Conservation (phyloP, 2,113 vertebrate species). For the Dinomys branickii region DNA sequence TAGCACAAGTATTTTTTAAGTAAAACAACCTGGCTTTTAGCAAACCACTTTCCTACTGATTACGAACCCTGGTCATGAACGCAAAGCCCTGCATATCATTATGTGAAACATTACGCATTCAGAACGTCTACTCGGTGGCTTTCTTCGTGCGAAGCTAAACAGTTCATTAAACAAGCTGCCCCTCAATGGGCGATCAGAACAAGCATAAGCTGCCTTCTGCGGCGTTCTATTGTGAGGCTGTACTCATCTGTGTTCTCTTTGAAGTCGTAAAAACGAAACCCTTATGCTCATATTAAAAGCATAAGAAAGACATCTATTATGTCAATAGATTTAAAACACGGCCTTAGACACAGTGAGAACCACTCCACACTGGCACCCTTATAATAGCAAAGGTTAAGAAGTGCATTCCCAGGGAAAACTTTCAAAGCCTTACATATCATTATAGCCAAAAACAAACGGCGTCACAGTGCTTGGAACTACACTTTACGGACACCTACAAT, state of each 20-base stretch:
- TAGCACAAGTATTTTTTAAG: slow-evolving; percentile 45
- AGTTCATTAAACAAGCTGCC: slow-evolving; percentile 76
- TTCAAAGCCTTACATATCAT: slow-evolving; percentile 87
- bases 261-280: slow-evolving; percentile 75
- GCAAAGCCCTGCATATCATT: slow-evolving; percentile 66
- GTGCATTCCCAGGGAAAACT: slow-evolving; percentile 75
- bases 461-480: slow-evolving; percentile 81
- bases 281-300: slow-evolving; percentile 74
- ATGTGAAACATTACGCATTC: slow-evolving; percentile 65
- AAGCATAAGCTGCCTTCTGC: slow-evolving; percentile 69
- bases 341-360: slow-evolving; percentile 70
- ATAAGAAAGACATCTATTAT: slow-evolving; percentile 74
- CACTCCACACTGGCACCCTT: slow-evolving; percentile 67
- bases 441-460: slow-evolving; percentile 83
- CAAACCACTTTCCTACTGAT: slow-evolving; percentile 56
- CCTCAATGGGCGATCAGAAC: slow-evolving; percentile 62
- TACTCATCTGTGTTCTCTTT: slow-evolving; percentile 75
- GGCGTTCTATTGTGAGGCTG: slow-evolving; percentile 58
- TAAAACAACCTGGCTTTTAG: slow-evolving; percentile 39
- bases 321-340: slow-evolving; percentile 71
- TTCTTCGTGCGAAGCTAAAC: slow-evolving; percentile 67
- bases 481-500: slow-evolving; percentile 75
- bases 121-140: slow-evolving; percentile 71
- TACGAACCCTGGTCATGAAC: slow-evolving; percentile 36
- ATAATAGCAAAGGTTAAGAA: slow-evolving; percentile 78